Evolutionary conservation across 2,888 invertebrate species (phyloP).

Genomic region (Stenodera caucasica): DNA sequence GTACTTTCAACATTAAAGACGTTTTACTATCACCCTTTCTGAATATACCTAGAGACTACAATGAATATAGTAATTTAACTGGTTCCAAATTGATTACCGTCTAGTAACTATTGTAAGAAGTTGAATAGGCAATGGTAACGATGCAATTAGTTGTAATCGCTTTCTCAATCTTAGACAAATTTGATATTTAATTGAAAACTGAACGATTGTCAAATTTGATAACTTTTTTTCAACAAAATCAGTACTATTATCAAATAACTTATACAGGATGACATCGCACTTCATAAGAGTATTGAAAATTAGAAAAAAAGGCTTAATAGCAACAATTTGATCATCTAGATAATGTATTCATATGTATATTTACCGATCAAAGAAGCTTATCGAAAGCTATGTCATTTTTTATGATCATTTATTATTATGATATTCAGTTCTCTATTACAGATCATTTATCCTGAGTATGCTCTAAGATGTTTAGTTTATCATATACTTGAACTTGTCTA

Average conservation of each 20-base stretch:
- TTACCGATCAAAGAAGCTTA: too few species aligned
- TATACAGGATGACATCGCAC: too few species aligned
- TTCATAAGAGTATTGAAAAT: too few species aligned
- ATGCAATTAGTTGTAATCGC: background rate
- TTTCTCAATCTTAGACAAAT: background rate
- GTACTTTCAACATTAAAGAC: background rate
- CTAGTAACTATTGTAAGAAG: background rate
- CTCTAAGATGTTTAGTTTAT: constrained; percentile 6
- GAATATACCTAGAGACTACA: background rate
- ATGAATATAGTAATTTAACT: background rate
- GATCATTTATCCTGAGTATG: constrained; percentile 5
- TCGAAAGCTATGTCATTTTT: too few species aligned
- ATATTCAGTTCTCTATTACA: background rate
- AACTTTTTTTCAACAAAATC: too few species aligned
- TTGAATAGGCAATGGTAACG: background rate
- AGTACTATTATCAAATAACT: too few species aligned
- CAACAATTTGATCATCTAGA: too few species aligned
- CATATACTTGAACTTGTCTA: background rate
- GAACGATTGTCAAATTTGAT: background rate
- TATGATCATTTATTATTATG: too few species aligned
- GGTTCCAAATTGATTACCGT: background rate
- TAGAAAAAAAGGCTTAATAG: too few species aligned
- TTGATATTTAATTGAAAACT: background rate
- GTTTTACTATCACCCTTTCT: background rate
- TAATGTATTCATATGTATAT: too few species aligned